Base-by-base conservation (phyloP, 2,888 invertebrate species). In the Epicampocera succincta region DNA sequence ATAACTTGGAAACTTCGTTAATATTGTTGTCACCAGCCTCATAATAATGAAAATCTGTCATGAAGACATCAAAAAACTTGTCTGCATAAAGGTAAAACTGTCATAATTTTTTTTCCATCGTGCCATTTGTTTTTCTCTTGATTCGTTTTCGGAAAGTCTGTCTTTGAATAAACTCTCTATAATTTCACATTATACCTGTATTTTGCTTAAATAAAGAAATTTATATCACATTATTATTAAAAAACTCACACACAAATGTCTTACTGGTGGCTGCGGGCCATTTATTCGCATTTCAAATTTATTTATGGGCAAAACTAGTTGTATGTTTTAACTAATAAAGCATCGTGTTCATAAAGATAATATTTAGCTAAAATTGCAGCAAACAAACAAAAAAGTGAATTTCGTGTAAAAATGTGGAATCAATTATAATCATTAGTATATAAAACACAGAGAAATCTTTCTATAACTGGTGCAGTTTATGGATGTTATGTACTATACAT, bases 241-340 rank as follows among this genome's bases (percentile, higher is more conserved):
- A 63, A 25, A 17, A 44, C 38, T 15, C 40, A 25, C 0, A 60
- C 1, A 15, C 50, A n/a, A 29, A 8, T 17, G 33, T 54, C 17
- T 56, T 12, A 13, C 11, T 65, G 21, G 46, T 46, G 44, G 44
- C 54, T 73, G 12, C 9, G 38, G 17, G 15, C 48, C 38, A 58
- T 66, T 21, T 66, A 66, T 65, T 42, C 17, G 25, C 29, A 40
- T 6, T n/a, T 58, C 6, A 17, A 66, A 58, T 74, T 58, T 71
- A 48, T 66, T 66, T 74, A 74, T 74, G 65, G 74, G n/a, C 9
- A 66, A 74, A 58, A 74, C 65, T 48, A 66, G 65, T 74, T 56
- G 65, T 29, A 19, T 40, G 15, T 65, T 74, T 56, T 8, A 66
- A 50, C 56, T 48, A 66, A 74, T 66, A 66, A 21, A 74, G 63